A percentile compares a stretch with the other conserved stretches of the same genome.
Evolutionary conservation across 2,888 invertebrate genomes (phyloP).

Genomic region (Ecdyonurus torrentis): DNA sequence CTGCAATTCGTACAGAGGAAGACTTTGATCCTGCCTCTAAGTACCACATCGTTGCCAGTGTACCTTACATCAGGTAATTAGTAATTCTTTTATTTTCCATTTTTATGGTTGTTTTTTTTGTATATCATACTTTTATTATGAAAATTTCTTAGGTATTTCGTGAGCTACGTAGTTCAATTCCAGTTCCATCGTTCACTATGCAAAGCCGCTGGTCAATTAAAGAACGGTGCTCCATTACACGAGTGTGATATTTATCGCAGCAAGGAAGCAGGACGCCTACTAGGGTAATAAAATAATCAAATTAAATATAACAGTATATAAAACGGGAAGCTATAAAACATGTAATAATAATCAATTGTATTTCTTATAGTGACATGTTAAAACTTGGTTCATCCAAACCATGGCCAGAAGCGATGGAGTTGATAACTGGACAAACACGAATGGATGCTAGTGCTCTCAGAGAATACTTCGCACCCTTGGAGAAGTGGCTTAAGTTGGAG

Average conservation of each 20-base stretch:
- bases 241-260: constrained; percentile 84
- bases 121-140: background rate
- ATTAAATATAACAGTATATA: no score
- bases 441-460: constrained; percentile 23
- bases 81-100: background rate
- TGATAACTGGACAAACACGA: constrained; percentile 23
- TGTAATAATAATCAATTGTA: no score
- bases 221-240: constrained; percentile 61
- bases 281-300: constrained; percentile 42
- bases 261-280: constrained; percentile 63
- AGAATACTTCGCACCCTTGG: constrained; percentile 23
- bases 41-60: constrained; percentile 24
- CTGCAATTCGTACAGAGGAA: constrained; percentile 18
- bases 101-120: background rate
- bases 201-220: constrained; percentile 60
- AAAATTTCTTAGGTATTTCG: constrained; percentile 13
- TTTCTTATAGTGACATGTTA: constrained; percentile 16
- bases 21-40: constrained; percentile 29
- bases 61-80: constrained; percentile 18
- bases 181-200: constrained; percentile 31
- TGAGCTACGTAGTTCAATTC: constrained; percentile 30
- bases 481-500: constrained; percentile 20
- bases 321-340: no score
- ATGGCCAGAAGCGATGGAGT: constrained; percentile 26
- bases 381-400: constrained; percentile 16